phyloP scores from a whole-genome alignment of 2,113 vertebrate genomes.

The Trogon surrucura region DNA sequence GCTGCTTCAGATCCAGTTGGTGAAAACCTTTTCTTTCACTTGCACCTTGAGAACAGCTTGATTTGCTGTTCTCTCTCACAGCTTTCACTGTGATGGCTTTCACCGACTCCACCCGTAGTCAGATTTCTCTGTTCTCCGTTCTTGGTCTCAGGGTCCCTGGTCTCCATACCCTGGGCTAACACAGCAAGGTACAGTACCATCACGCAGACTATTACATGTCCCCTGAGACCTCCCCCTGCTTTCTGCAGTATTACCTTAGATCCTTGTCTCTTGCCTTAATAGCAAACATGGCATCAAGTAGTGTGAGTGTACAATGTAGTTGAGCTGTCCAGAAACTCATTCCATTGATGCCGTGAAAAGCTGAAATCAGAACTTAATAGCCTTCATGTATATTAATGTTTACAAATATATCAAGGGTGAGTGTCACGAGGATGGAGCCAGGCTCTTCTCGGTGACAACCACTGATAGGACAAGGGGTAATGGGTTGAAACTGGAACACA shows the following conservation, averaged over 20 bases:
- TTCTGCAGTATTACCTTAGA: background rate
- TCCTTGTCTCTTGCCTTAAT: background rate
- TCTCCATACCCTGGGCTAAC: background rate
- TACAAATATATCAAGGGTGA: no score
- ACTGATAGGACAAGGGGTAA: no score
- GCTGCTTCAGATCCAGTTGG: background rate
- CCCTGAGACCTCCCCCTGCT: background rate
- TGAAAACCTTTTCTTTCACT: background rate
- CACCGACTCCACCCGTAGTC: background rate
- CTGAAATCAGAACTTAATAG: no score
- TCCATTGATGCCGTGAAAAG: no score
- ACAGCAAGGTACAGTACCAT: background rate
- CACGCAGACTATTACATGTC: background rate
- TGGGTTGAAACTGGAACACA: no score
- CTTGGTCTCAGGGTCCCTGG: background rate
- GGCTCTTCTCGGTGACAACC: no score
- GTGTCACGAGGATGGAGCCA: no score
- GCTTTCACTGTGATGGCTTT: background rate
- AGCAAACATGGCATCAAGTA: background rate
- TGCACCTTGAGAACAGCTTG: background rate
- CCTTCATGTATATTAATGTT: no score
- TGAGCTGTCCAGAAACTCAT: background rate
- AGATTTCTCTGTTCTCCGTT: background rate
- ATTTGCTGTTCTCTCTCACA: background rate
- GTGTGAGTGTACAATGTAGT: rapidly evolving